These are phyloP conservation scores for Dryas iulia DNA, from an alignment of 1,140 invertebrate genomes.

Conservation along the genomic window DNA sequence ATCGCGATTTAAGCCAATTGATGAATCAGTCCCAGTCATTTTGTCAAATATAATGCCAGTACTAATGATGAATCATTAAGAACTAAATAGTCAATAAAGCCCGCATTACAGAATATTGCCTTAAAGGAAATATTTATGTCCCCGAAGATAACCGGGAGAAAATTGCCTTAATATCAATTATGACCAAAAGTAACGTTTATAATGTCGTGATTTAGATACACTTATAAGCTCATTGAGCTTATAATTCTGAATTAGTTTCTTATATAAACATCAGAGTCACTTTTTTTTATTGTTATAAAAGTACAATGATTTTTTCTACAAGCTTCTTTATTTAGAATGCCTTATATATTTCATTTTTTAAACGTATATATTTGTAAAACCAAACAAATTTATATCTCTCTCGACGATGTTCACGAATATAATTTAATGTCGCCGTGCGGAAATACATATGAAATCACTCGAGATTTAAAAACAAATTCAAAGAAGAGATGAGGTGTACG, in stretches of 20 bases:
- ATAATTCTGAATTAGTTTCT: constrained; percentile 27
- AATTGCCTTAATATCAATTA: constrained; percentile 13
- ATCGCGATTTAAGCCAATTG: not conserved
- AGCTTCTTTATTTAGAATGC: too few relatives aligned
- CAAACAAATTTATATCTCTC: not conserved
- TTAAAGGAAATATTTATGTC: constrained; percentile 13
- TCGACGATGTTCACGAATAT: not conserved
- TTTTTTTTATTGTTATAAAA: too few relatives aligned
- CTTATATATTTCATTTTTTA: not conserved
- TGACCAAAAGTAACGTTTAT: constrained; percentile 13
- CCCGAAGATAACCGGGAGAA: constrained; percentile 9
- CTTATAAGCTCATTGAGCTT: constrained; percentile 42
- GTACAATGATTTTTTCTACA: too few relatives aligned
- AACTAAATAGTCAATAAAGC: not conserved
- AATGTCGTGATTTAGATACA: constrained; percentile 42
- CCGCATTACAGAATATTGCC: constrained; percentile 8
- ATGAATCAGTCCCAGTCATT: constrained; percentile 15
- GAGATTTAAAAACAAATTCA: not conserved
- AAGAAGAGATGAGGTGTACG: constrained; percentile 9
- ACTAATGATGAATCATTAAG: constrained; percentile 17
- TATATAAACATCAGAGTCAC: not conserved
- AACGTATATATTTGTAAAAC: too few relatives aligned
- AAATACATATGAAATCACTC: not conserved
- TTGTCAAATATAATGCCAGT: constrained; percentile 9
- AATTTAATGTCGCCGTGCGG: not conserved